Evolutionary conservation across 2,888 invertebrate species (phyloP).

Genomic region (Erpobdella octoculata): DNA sequence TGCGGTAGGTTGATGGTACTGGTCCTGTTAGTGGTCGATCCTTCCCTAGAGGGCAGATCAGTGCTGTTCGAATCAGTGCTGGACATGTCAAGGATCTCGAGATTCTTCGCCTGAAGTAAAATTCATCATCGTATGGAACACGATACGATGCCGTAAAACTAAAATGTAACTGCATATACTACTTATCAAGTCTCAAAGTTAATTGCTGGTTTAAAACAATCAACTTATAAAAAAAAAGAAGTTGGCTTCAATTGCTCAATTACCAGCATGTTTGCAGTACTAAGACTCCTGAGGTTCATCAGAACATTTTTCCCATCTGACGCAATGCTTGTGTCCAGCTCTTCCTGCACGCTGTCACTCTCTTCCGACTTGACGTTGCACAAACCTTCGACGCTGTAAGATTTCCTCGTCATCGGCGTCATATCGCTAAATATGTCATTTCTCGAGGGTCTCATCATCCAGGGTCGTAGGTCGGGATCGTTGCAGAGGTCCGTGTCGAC

Average conservation of each 20-base stretch:
- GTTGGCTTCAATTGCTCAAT: too few relatives aligned
- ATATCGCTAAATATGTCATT: background rate
- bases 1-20: background rate
- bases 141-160: too few relatives aligned
- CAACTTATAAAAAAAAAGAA: too few relatives aligned
- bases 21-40: background rate
- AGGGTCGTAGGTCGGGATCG: slow-evolving; percentile 54
- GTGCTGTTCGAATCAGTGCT: background rate
- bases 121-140: too few relatives aligned
- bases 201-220: too few relatives aligned
- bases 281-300: background rate
- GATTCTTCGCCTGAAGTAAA: background rate
- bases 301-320: background rate
- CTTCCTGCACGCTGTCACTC: background rate
- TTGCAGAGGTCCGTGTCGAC: slow-evolving; percentile 62
- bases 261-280: slow-evolving; percentile 1
- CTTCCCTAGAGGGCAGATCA: background rate
- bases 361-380: background rate
- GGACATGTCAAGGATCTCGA: slow-evolving; percentile 6
- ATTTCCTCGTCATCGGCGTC: slow-evolving; percentile 43
- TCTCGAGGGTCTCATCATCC: background rate
- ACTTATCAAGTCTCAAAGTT: too few relatives aligned
- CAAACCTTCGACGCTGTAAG: slow-evolving; percentile 46
- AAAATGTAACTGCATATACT: too few relatives aligned
- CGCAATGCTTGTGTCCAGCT: background rate